Percentiles rank a stretch among this genome's conserved stretches.
phyloP scores from a whole-genome alignment of 1,140 invertebrate genomes.

The Matsumurasca onukii region DNA sequence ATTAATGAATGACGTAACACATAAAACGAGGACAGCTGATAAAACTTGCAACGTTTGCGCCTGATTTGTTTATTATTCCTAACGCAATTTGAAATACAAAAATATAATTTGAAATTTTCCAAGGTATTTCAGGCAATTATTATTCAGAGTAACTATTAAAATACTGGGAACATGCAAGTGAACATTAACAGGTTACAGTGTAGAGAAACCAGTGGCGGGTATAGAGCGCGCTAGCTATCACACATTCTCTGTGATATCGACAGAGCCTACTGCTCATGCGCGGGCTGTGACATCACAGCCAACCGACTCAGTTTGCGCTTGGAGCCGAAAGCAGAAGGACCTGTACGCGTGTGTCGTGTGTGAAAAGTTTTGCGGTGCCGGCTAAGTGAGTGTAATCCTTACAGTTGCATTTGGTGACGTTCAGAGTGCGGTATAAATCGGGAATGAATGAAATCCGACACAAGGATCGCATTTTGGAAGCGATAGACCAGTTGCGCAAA shows the following conservation, averaged over 20 bases:
- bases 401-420: not conserved
- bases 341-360: conserved; percentile 3
- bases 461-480: conserved; percentile 68
- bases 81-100: no score
- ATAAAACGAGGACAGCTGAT: no score
- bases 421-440: conserved; percentile 8
- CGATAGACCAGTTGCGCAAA: conserved; percentile 78
- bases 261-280: conserved; percentile 27
- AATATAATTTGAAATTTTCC: no score
- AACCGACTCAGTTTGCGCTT: conserved; percentile 29
- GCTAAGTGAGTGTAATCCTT: not conserved
- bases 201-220: not conserved
- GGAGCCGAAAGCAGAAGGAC: not conserved
- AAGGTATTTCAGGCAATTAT: no score
- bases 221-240: conserved; percentile 25
- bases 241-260: conserved; percentile 26
- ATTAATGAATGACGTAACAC: no score
- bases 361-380: conserved; percentile 20
- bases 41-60: no score
- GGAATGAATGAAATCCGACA: conserved; percentile 35
- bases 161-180: no score
- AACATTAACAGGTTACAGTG: no score
- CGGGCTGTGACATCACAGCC: conserved; percentile 9
- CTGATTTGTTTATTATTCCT: no score
- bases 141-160: no score